Conservation (phyloP, 1,140 invertebrate species). For the Panulirus ornatus region DNA sequence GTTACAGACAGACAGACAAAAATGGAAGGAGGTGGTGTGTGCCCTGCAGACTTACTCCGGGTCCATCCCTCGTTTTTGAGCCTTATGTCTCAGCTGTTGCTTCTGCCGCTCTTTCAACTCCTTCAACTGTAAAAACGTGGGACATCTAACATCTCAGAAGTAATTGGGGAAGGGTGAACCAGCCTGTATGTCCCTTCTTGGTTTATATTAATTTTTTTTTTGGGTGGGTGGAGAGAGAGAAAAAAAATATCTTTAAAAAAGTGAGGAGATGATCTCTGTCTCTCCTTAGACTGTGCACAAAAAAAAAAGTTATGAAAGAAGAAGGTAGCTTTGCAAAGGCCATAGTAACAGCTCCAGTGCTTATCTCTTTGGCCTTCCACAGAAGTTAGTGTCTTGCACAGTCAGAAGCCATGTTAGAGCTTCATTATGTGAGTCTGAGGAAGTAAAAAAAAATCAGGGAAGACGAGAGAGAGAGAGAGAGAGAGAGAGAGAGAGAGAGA, state of each 20-base stretch:
- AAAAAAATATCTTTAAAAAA: background rate
- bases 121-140: constrained; percentile 87
- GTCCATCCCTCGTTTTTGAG: constrained; percentile 80
- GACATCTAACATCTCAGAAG: constrained; percentile 1
- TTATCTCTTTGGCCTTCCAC: too few relatives aligned
- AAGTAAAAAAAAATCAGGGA: too few relatives aligned
- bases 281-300: too few relatives aligned
- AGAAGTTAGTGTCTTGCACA: too few relatives aligned
- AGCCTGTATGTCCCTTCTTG: background rate
- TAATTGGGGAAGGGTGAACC: background rate
- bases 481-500: background rate
- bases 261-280: background rate
- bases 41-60: constrained; percentile 77
- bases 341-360: too few relatives aligned
- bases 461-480: too few relatives aligned
- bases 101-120: constrained; percentile 98
- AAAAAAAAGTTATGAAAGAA: too few relatives aligned
- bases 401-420: too few relatives aligned
- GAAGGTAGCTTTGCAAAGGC: too few relatives aligned
- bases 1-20: too few relatives aligned
- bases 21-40: background rate
- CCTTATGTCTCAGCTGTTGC: constrained; percentile 90
- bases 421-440: too few relatives aligned
- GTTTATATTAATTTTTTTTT: background rate
- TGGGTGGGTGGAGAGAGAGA: too few relatives aligned